Conservation (phyloP, 2,797 vertebrate genomes). For the Meda fulgida region DNA sequence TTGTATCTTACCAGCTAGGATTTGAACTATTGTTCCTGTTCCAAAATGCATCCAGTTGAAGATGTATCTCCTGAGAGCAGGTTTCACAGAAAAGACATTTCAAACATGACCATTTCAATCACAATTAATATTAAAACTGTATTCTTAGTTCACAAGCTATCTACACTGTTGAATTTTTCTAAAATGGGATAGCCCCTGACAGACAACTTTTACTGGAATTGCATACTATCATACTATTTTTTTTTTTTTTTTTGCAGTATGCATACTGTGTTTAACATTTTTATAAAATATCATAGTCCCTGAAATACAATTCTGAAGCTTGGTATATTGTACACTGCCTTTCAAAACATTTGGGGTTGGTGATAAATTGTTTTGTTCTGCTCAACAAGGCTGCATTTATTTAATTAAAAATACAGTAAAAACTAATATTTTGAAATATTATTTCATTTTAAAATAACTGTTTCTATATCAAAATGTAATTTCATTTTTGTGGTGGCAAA, state of each 20-base stretch:
- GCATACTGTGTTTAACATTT: not conserved
- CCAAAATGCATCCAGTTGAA: slow-evolving; percentile 88
- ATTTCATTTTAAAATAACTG: too few relatives aligned
- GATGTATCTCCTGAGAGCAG: slow-evolving; percentile 76
- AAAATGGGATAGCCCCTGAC: not conserved
- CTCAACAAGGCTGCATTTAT: not conserved
- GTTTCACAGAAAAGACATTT: slow-evolving; percentile 20
- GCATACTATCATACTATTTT: too few relatives aligned
- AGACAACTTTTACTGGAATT: not conserved
- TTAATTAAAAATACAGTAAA: not conserved
- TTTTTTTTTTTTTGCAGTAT: not conserved
- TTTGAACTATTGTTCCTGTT: slow-evolving; percentile 79
- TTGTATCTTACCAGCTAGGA: slow-evolving; percentile 82
- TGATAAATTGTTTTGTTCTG: not conserved
- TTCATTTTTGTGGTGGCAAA: too few relatives aligned
- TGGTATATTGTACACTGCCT: not conserved
- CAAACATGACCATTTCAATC: not conserved
- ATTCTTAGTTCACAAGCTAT: not conserved
- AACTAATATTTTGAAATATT: too few relatives aligned
- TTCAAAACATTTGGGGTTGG: not conserved
- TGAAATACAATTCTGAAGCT: not conserved
- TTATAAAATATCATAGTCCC: not conserved
- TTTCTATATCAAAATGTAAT: too few relatives aligned
- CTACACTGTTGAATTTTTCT: not conserved
- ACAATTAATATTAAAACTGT: not conserved